Evolutionary conservation across 2,113 vertebrate genomes (phyloP), one percentile per base, ranked within the genome.

Genomic region (Sceloporus undulatus): DNA sequence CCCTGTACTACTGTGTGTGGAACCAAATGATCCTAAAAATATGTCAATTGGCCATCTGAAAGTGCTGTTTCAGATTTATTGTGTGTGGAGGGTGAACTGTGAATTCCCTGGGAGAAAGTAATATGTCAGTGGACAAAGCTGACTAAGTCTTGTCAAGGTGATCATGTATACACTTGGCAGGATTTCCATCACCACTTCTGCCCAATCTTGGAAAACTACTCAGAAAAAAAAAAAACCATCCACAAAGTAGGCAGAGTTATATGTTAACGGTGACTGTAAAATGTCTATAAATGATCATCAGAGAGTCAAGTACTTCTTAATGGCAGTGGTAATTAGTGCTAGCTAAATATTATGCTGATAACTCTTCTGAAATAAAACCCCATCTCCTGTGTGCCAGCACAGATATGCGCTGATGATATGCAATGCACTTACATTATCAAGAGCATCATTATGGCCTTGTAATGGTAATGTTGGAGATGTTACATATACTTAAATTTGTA

Each of bases 321-420:
- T 83, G 27, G 59, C 40, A 29, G 7, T 88, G 48, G n/a, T 80
- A 91, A 94, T 91, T 91, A 91, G 74, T 74, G 7, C 8, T 84
- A 92, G 68, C 68, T 85, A 76, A 91, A 90, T 88, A 77, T 84
- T 77, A 91, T 54, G 62, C 78, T 87, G 87, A 75, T 89, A 18
- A 82, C 34, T 93, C 66, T 86, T 91, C 1, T 40, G 86, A 74
- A 1, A 9, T 38, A 62, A 82, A 85, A 62, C n/a, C 65, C 84
- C 11, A 79, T 86, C 71, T 86, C 1, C 0, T 48, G 75, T 79
- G 1, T 0, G 0, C 65, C 91, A 86, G 56, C 34, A 18, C 25
- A 13, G 1, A 40, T 80, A 84, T 66, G 85, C 75, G 34, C 27
- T 0, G 1, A 83, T 71, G 38, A 21, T 71, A 3, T 14, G 27